Conservation (phyloP, 2,888 invertebrate species). For the Muscina levida region DNA sequence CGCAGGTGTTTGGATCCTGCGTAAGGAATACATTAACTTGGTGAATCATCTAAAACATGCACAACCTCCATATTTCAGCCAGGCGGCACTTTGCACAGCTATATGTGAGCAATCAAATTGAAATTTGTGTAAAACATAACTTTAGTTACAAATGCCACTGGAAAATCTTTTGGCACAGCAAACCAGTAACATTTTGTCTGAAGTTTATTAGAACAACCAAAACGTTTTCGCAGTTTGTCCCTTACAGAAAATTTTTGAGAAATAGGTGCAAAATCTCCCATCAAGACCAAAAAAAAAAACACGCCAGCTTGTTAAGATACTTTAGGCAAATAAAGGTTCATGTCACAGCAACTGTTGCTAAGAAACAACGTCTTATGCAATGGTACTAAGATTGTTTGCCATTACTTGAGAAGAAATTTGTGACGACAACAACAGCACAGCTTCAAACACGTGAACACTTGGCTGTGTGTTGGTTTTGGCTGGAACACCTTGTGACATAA, state of each 20-base stretch:
- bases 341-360: slow-evolving; percentile 41
- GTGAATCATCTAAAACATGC: neutral
- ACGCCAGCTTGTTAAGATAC: neutral
- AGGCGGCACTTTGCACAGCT: too few species aligned
- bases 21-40: slow-evolving; percentile 8
- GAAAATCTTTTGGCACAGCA: neutral
- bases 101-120: slow-evolving; percentile 39
- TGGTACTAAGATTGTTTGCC: neutral
- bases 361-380: neutral
- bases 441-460: neutral
- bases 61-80: neutral
- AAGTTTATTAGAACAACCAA: slow-evolving; percentile 9
- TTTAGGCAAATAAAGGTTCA: neutral
- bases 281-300: neutral
- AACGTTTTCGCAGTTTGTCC: neutral
- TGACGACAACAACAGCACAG: neutral
- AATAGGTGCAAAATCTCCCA: slow-evolving; percentile 8
- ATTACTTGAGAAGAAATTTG: too few species aligned
- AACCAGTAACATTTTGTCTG: neutral
- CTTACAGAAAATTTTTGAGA: neutral
- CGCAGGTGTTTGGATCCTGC: slow-evolving; percentile 54
- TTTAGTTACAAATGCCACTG: neutral
- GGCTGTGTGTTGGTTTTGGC: neutral
- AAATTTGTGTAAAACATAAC: slow-evolving; percentile 7
- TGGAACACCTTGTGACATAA: slow-evolving; percentile 34